Evolutionary conservation across 2,797 vertebrate genomes (phyloP).

Genomic region (Nannoperca obscura): DNA sequence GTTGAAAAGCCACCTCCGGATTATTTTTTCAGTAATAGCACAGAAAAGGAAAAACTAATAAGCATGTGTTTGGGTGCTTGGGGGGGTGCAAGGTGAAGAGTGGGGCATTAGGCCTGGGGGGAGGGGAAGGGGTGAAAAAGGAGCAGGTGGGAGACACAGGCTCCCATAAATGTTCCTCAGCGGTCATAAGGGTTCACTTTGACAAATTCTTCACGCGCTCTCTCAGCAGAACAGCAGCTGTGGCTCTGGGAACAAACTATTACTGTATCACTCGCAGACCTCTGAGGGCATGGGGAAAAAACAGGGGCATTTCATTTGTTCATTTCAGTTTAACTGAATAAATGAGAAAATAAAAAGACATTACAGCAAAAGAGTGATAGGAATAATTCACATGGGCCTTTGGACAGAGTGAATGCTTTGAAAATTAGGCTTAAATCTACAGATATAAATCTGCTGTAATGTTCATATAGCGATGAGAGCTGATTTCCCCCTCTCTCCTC

Average conservation of each 20-base stretch:
- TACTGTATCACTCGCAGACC: conserved; percentile 32
- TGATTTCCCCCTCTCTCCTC: not conserved
- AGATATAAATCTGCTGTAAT: not conserved
- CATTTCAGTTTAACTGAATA: conserved; percentile 10
- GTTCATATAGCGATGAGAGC: not conserved
- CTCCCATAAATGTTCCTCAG: conserved; percentile 58
- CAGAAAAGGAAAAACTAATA: conserved; percentile 30
- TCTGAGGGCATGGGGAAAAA: conserved; percentile 15
- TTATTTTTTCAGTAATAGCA: conserved; percentile 21
- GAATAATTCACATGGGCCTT: not conserved
- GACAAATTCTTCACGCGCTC: conserved; percentile 62
- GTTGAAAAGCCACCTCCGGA: conserved; percentile 43
- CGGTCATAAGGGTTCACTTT: conserved; percentile 53
- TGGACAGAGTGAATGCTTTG: not conserved
- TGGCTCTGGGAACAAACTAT: conserved; percentile 49
- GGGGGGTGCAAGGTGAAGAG: conserved; percentile 14
- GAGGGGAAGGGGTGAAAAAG: conserved; percentile 6
- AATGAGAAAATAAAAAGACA: conserved; percentile 11
- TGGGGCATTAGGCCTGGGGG: not conserved
- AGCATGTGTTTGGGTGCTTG: not conserved
- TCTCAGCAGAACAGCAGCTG: conserved; percentile 68
- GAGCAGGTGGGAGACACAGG: conserved; percentile 51
- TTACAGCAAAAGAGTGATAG: not conserved
- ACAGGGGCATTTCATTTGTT: conserved; percentile 16
- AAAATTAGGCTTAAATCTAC: not conserved